phyloP scores from a whole-genome alignment of 2,113 vertebrate genomes.

The Peromyscus polionotus region DNA sequence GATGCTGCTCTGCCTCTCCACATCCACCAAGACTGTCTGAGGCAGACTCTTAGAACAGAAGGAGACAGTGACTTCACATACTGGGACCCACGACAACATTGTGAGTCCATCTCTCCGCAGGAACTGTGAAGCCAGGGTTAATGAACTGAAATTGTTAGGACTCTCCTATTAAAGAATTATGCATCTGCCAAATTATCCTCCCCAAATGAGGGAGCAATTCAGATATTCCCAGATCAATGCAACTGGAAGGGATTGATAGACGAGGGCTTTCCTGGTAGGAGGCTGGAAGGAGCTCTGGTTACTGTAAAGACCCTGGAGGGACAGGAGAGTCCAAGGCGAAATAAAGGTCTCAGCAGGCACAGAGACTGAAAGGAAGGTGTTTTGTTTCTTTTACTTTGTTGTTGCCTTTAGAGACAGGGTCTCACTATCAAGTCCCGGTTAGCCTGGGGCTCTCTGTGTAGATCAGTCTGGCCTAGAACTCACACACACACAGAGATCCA shows the following conservation, averaged over 20 bases:
- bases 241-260: too few species aligned
- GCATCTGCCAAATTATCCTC: not conserved
- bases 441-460: not conserved
- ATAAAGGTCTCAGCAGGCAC: not conserved
- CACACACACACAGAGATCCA: not conserved
- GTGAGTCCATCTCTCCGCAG: not conserved
- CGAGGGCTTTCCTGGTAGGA: not conserved
- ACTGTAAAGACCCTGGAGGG: not conserved
- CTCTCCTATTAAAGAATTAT: not conserved
- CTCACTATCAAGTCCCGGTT: not conserved
- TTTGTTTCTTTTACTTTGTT: not conserved
- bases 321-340: rapidly evolving
- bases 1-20: not conserved
- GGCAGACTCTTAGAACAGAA: not conserved
- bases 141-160: not conserved
- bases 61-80: not conserved
- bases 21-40: not conserved
- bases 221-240: not conserved
- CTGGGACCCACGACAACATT: not conserved
- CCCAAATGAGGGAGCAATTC: not conserved
- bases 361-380: not conserved
- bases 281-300: not conserved
- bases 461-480: not conserved
- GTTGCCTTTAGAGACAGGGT: not conserved
- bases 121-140: not conserved